Evolutionary conservation across 2,888 invertebrate genomes (phyloP).

Genomic region (Heliconius aoede): DNA sequence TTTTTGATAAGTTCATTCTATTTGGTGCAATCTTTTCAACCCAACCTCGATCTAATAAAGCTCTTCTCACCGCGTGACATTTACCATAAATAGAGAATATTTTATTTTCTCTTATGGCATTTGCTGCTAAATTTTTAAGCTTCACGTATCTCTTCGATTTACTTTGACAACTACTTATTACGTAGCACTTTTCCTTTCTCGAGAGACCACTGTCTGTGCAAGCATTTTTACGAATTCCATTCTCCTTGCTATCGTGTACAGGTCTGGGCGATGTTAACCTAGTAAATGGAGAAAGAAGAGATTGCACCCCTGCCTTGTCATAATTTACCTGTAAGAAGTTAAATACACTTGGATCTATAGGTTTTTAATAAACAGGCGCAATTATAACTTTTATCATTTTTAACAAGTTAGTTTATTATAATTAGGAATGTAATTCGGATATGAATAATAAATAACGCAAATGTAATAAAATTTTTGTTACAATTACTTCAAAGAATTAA

Average conservation of each 20-base stretch:
- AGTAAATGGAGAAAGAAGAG: slow-evolving; percentile 55
- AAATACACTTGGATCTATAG: neutral
- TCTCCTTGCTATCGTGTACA: slow-evolving; percentile 41
- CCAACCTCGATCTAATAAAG: slow-evolving; percentile 87
- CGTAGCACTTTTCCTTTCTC: slow-evolving; percentile 68
- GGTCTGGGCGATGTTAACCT: slow-evolving; percentile 52
- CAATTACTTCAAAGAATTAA: neutral
- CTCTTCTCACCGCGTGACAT: slow-evolving; percentile 80
- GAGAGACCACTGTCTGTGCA: slow-evolving; percentile 34
- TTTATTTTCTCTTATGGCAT: slow-evolving; percentile 78
- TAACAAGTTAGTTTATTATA: too few relatives aligned
- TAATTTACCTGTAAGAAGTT: slow-evolving; percentile 52
- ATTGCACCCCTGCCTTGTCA: slow-evolving; percentile 54
- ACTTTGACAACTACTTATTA: slow-evolving; percentile 68
- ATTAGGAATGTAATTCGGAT: too few relatives aligned
- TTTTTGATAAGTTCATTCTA: slow-evolving; percentile 69
- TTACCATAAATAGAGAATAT: slow-evolving; percentile 83
- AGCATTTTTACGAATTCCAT: slow-evolving; percentile 30
- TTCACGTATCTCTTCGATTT: slow-evolving; percentile 59
- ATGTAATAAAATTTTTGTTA: neutral
- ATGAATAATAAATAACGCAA: neutral
- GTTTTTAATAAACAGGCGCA: neutral
- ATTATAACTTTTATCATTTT: too few relatives aligned
- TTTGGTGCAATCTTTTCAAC: slow-evolving; percentile 85
- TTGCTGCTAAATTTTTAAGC: slow-evolving; percentile 74